phyloP scores from a whole-genome alignment of 1,140 invertebrate species.

The Aphelenchoides besseyi region DNA sequence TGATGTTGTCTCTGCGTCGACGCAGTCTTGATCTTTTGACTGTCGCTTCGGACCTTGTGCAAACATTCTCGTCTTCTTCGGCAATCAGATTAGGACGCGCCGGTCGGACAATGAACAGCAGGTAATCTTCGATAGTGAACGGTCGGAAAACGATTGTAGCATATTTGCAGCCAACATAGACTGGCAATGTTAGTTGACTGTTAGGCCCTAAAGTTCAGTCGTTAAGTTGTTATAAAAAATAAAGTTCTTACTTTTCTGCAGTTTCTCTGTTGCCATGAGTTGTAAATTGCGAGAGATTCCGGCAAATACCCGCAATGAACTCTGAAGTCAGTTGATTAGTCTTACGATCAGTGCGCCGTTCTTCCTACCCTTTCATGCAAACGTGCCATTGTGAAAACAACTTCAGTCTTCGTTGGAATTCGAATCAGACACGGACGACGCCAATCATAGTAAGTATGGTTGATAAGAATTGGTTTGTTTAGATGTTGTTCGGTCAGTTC shows the following conservation, averaged over 20 bases:
- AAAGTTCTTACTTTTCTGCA: background rate
- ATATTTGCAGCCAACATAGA: slow-evolving; percentile 6
- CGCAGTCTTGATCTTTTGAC: background rate
- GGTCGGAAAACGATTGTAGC: slow-evolving; percentile 1
- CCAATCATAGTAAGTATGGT: background rate
- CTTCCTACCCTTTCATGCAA: background rate
- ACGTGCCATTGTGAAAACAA: background rate
- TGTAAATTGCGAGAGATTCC: background rate
- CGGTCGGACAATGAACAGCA: background rate
- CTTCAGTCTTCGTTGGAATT: slow-evolving; percentile 3
- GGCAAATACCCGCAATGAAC: background rate
- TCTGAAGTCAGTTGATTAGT: background rate
- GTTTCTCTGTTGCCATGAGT: background rate
- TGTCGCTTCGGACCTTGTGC: background rate
- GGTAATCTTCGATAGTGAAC: background rate
- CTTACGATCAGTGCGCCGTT: background rate
- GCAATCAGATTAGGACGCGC: background rate
- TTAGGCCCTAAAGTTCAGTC: background rate
- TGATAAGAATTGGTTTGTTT: background rate
- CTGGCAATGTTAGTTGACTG: background rate
- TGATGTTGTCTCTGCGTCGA: too few species aligned
- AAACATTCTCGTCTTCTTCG: background rate
- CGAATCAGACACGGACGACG: background rate
- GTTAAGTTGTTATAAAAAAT: background rate
- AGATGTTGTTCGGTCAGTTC: background rate